These are phyloP conservation scores for Lithobates pipiens DNA, from an alignment of 2,797 vertebrate genomes.

Conservation along the genomic window DNA sequence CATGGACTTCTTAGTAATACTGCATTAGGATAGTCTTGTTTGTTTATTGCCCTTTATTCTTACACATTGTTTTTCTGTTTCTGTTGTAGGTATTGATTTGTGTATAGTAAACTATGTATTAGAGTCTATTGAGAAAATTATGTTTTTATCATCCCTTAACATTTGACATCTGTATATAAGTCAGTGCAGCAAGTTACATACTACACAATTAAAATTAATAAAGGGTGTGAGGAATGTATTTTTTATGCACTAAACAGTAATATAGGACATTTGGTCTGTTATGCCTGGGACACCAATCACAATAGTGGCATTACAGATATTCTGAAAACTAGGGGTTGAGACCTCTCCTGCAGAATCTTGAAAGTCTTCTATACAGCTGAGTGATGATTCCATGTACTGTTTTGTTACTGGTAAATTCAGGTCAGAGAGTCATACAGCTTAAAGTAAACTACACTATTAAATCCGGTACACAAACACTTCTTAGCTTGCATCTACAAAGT, in stretches of 20 bases:
- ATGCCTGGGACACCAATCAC: neutral
- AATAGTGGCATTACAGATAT: slow-evolving; percentile 12
- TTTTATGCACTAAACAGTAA: neutral
- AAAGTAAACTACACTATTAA: neutral
- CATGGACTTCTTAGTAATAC: neutral
- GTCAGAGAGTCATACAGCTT: neutral
- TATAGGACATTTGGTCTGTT: neutral
- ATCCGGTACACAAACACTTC: neutral
- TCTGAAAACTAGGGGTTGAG: slow-evolving; percentile 26
- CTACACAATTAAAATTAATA: neutral
- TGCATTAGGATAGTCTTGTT: neutral
- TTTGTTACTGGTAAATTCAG: slow-evolving; percentile 1
- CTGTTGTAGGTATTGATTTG: neutral
- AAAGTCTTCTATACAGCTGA: neutral
- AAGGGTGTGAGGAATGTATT: neutral
- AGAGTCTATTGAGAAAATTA: neutral
- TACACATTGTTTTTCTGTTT: neutral
- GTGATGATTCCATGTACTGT: neutral
- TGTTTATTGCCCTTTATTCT: neutral
- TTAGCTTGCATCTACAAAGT: neutral
- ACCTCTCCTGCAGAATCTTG: slow-evolving; percentile 12
- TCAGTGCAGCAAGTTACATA: neutral
- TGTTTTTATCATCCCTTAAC: neutral
- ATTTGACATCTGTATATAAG: neutral
- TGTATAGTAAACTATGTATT: neutral